These are phyloP conservation scores for Arctopsyche grandis DNA, from an alignment of 1,140 invertebrate genomes.

Conservation along the genomic window DNA sequence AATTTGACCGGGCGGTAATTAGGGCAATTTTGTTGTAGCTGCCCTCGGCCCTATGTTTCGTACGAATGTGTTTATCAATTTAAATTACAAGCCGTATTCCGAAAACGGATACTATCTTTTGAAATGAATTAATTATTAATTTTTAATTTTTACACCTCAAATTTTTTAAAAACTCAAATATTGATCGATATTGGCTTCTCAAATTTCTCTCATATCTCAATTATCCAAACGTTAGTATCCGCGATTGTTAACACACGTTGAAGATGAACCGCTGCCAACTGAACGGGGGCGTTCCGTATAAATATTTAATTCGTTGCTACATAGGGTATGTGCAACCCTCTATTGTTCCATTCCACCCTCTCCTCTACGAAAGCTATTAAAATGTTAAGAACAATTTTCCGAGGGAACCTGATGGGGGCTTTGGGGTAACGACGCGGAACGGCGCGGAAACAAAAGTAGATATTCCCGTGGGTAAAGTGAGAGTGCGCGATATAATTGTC, in stretches of 20 bases:
- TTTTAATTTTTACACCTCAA: no score
- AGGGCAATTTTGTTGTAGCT: not conserved
- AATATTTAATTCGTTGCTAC: not conserved
- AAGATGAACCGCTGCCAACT: not conserved
- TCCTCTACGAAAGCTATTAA: constrained; percentile 23
- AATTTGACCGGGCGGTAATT: not conserved
- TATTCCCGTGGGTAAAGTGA: constrained; percentile 5
- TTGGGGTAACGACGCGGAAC: constrained; percentile 24
- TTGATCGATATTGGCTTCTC: no score
- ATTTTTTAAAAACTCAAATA: no score
- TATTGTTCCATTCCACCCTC: not conserved
- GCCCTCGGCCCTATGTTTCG: no score
- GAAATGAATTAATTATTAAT: no score
- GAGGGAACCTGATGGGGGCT: constrained; percentile 27
- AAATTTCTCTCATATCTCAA: no score
- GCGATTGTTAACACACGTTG: not conserved
- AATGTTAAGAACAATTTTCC: constrained; percentile 32
- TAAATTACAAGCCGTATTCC: no score
- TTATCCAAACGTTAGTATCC: constrained; percentile 1
- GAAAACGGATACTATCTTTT: no score
- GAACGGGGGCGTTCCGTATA: not conserved
- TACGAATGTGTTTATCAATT: no score
- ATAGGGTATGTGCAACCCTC: not conserved
- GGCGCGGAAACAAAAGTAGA: constrained; percentile 16
- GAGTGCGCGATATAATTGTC: constrained; percentile 21